Evolutionary conservation across 2,888 invertebrate species (phyloP).

Genomic region (Cephus spinipes): DNA sequence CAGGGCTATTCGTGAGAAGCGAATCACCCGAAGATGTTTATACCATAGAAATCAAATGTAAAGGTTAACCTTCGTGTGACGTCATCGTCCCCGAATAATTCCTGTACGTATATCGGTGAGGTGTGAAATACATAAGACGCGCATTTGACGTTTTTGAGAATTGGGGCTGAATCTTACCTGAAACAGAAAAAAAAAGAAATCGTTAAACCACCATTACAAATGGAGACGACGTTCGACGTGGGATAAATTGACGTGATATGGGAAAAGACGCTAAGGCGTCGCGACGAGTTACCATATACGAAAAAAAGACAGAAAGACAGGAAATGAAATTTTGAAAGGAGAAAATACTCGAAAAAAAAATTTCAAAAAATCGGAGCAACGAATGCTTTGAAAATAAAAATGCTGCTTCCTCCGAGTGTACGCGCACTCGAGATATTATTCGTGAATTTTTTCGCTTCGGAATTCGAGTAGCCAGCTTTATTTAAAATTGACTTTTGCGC

Average conservation of each 20-base stretch:
- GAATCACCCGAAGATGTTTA: too few relatives aligned
- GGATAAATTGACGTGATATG: not conserved
- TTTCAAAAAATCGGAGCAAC: conserved; percentile 8
- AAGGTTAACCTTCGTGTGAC: too few relatives aligned
- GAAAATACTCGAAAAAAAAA: not conserved
- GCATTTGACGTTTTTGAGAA: not conserved
- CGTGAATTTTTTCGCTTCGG: conserved; percentile 4
- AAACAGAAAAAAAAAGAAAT: not conserved
- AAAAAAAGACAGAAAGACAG: not conserved
- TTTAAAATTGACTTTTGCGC: not conserved
- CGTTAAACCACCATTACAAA: not conserved
- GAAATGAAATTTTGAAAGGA: not conserved
- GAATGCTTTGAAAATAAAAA: conserved; percentile 31
- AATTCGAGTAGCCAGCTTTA: not conserved
- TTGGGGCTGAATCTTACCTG: not conserved
- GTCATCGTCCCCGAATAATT: too few relatives aligned
- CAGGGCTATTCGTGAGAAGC: too few relatives aligned
- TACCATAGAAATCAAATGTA: too few relatives aligned
- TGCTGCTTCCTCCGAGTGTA: conserved; percentile 10
- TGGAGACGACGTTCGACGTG: not conserved
- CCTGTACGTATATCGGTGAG: not conserved
- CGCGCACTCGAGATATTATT: conserved; percentile 18
- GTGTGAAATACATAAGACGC: not conserved
- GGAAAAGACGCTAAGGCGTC: not conserved
- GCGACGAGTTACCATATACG: not conserved